These are phyloP conservation scores for Phytoseiulus persimilis DNA, from an alignment of 2,888 invertebrate species.

Conservation along the genomic window DNA sequence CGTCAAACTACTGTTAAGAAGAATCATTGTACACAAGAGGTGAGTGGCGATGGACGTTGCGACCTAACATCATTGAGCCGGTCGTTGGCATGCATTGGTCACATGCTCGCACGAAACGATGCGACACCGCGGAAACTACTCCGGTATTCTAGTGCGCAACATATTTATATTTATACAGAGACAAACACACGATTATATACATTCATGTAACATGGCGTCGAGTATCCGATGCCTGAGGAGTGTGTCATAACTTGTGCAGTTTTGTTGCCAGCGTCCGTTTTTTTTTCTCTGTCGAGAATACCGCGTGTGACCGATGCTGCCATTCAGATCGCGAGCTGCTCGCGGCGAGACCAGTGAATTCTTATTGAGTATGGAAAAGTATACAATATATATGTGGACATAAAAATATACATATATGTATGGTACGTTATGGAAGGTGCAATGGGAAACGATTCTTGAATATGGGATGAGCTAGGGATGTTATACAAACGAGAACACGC, in stretches of 20 bases:
- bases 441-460: neutral
- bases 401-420: neutral
- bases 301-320: neutral
- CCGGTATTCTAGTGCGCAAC: neutral
- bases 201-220: neutral
- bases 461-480: neutral
- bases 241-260: neutral
- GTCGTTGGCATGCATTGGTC: neutral
- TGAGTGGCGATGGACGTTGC: neutral
- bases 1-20: neutral
- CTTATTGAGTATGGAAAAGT: neutral
- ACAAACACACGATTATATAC: neutral
- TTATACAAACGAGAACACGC: neutral
- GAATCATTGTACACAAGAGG: neutral
- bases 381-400: neutral
- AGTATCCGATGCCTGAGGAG: neutral
- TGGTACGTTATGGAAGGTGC: neutral
- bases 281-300: neutral
- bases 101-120: neutral
- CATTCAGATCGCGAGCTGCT: neutral
- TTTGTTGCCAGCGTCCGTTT: neutral
- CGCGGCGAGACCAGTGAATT: neutral
- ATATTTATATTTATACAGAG: neutral
- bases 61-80: neutral
- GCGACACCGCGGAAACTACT: neutral